A percentile compares a stretch with the other conserved stretches of the same genome.
Evolutionary conservation across 2,797 vertebrate species (phyloP).

Genomic region (Liasis olivaceus): DNA sequence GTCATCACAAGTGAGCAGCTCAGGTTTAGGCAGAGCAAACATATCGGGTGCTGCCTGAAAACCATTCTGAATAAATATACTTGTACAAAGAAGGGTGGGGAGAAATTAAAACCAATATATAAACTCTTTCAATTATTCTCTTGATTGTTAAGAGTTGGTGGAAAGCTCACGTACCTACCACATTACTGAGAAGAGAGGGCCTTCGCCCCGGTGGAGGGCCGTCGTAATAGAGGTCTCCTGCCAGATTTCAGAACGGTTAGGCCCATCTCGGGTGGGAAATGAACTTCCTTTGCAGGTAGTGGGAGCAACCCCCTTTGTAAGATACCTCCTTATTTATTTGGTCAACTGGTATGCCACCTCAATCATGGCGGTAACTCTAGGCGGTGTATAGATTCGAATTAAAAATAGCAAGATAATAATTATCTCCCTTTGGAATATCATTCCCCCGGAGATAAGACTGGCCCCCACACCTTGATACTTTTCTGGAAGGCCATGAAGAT

Average conservation of each 20-base stretch:
- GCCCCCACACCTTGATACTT: too few species aligned
- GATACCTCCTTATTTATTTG: background rate
- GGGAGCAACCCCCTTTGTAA: background rate
- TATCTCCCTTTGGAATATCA: background rate
- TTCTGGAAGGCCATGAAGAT: too few species aligned
- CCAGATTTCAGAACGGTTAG: background rate
- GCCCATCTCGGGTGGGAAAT: background rate
- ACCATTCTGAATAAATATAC: background rate
- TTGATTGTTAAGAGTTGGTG: background rate
- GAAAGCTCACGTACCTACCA: background rate
- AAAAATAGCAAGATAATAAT: background rate
- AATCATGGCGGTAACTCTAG: background rate
- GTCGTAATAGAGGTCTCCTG: background rate
- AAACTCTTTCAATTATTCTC: background rate
- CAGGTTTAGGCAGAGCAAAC: background rate
- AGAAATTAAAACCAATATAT: background rate
- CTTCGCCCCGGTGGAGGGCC: background rate
- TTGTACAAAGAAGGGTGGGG: background rate
- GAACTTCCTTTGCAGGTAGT: background rate
- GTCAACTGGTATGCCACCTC: background rate
- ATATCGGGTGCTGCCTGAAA: slow-evolving; percentile 19
- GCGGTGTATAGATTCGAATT: background rate
- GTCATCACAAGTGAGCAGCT: slow-evolving; percentile 17
- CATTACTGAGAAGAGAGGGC: background rate
- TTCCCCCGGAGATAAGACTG: too few species aligned